Evolutionary conservation across 2,797 vertebrate species (phyloP), one percentile per base, ranked within the genome.

Genomic region (Bradypodion ventrale): DNA sequence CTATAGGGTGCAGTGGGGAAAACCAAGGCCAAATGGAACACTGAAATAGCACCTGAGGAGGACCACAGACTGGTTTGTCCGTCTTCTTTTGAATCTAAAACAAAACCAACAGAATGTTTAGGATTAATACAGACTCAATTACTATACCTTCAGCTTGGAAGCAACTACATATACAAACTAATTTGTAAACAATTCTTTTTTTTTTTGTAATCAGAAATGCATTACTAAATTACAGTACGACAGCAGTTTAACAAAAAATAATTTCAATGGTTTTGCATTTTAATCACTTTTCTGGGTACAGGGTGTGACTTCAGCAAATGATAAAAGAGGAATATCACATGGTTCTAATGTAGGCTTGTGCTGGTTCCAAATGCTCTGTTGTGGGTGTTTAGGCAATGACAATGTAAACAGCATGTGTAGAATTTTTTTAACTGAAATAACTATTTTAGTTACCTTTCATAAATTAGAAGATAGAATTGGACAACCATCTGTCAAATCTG

Each of bases 31-130:
- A 37, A 37, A 68, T 42, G 19, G n/a, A 76, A 25, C 59, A 85
- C 69, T n/a, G 69, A 70, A 81, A 77, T n/a, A 77, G 73, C 32
- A 85, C 84, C 84, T 85, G 78, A 81, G 42, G 25, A 25, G 65
- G 42, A 37, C 27, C 78, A 77, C 27, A 70, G 40, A 76, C 29
- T n/a, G 73, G 78, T 82, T 76, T 81, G 69, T 76, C 65, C 65
- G 49, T 75, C 42, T 70, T 70, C 73, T 77, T 70, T 62, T 70
- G 52, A 32, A 19, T 52, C 84, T 85, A 76, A 70, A 85, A 81
- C 16, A 85, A 69, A 85, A 76, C 19, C 40, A 44, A 85, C 52
- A 81, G 25, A 25, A 75, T 69, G 44, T 25, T 81, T 60, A 60
- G n/a, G 42, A 75, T 75, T 56, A 85, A 23, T 7, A 65, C 32